Conservation (phyloP, 2,113 vertebrate genomes). For the Pedionomus torquatus region DNA sequence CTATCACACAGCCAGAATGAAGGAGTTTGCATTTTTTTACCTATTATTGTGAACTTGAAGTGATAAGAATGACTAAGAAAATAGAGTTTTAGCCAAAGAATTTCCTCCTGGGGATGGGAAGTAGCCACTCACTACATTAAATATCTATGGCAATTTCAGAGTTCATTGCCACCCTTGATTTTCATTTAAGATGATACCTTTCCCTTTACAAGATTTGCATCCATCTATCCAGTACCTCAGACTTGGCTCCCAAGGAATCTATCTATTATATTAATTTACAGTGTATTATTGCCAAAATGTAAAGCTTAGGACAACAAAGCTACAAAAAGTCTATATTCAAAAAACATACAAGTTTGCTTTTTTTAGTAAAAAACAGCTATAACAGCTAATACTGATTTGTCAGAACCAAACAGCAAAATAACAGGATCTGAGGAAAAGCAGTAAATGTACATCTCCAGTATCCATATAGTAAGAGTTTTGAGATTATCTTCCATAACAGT, state of each 20-base stretch:
- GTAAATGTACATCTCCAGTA: not conserved
- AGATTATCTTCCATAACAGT: not conserved
- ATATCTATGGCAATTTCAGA: not conserved
- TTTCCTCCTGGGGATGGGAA: not conserved
- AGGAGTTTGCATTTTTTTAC: not conserved
- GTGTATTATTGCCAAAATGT: not conserved
- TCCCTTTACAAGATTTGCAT: not conserved
- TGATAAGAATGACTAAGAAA: not conserved
- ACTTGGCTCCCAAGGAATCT: not conserved
- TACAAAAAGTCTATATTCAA: not conserved
- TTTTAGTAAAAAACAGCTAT: not conserved
- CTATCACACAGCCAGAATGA: not conserved
- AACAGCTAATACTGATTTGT: not conserved
- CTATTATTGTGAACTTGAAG: not conserved
- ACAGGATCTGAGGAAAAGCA: not conserved
- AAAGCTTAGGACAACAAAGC: not conserved
- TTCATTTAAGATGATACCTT: not conserved
- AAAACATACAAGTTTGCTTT: not conserved
- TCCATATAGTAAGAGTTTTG: not conserved
- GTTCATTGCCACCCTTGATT: not conserved
- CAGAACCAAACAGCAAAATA: not conserved
- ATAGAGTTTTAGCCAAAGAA: not conserved
- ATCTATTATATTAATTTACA: not conserved
- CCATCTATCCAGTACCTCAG: not conserved
- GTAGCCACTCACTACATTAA: not conserved